Evolutionary conservation across 2,797 vertebrate genomes (phyloP), one percentile per base, ranked within the genome.

Genomic region (Argentina silus): DNA sequence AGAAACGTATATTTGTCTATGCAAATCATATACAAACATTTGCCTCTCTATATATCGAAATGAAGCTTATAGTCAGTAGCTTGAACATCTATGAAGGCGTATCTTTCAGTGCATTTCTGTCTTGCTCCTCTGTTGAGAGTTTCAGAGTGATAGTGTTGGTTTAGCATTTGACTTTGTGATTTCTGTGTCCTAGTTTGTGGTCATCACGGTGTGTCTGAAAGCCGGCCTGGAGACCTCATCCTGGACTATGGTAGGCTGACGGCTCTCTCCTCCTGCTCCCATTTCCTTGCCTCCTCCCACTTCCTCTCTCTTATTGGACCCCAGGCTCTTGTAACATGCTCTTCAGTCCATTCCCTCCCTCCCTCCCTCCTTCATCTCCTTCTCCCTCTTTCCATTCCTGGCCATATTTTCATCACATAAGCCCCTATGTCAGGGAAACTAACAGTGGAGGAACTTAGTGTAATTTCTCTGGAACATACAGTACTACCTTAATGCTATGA

Each of bases 121-220:
- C 27, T 72, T 42, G 21, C 7, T 14, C 43, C 19, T 64, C 19
- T 17, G 6, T 36, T 56, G 57, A 42, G 1, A 42, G 27, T 10
- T 27, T 60, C 3, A 12, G 51, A 4, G 36, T 43, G 68, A 44
- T 6, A 11, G 17, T 59, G 8, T 63, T 63, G 27, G 27, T 72
- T 72, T 74, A 73, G 66, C 42, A 42, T 84, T 79, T 90, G 55
- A 74, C 43, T 56, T 56, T 67, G 17, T 55, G 44, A 43, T 60
- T 64, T 42, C 53, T 76, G 21, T 75, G 70, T 92, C 53, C 21
- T 83, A 99, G 98, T 99, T 97, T 93, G 98, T 99, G 81, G 98
- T 99, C 87, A 97, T 99, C 91, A 99, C 98, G 21, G 98, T 99
- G 79, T 99, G 98, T 92, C 93, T 99, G 81, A 99, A 99, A 94